Percentiles rank a stretch among this genome's conserved stretches.
Evolutionary conservation across 2,888 invertebrate genomes (phyloP).

Genomic region (Spilosoma lubricipeda): DNA sequence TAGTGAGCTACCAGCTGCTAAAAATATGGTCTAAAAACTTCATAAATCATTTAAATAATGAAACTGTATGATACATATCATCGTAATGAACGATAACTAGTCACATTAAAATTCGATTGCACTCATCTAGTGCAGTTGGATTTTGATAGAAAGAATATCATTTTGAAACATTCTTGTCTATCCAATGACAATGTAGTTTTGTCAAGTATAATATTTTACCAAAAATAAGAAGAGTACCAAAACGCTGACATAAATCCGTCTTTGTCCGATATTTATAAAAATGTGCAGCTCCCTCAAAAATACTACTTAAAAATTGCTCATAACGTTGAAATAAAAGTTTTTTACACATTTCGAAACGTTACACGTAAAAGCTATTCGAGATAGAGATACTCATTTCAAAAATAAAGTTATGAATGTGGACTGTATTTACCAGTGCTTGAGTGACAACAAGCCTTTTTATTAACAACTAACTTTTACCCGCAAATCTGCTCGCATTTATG

Average conservation of each 20-base stretch:
- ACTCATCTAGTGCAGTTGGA: neutral
- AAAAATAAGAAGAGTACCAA: neutral
- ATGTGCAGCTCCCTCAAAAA: neutral
- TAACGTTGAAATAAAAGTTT: slow-evolving; percentile 32
- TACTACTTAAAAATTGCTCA: neutral
- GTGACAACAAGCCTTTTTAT: neutral
- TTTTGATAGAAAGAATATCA: neutral
- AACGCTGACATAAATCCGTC: neutral
- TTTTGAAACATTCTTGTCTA: neutral
- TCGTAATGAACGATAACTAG: too few relatives aligned
- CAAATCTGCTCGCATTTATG: too few relatives aligned
- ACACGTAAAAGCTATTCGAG: slow-evolving; percentile 27
- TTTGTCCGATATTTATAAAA: neutral
- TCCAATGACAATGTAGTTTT: neutral
- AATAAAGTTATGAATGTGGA: slow-evolving; percentile 20
- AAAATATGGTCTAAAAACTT: too few relatives aligned
- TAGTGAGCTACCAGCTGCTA: too few relatives aligned
- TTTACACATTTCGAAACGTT: slow-evolving; percentile 14
- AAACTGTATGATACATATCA: too few relatives aligned
- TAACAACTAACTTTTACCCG: too few relatives aligned
- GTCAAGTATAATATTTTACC: too few relatives aligned
- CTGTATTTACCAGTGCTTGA: slow-evolving; percentile 20
- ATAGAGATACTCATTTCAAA: slow-evolving; percentile 21
- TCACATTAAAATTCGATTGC: too few relatives aligned
- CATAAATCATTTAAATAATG: too few relatives aligned